Conservation (phyloP, 2,797 vertebrate species). For the Mormyrus proboscirostris region DNA sequence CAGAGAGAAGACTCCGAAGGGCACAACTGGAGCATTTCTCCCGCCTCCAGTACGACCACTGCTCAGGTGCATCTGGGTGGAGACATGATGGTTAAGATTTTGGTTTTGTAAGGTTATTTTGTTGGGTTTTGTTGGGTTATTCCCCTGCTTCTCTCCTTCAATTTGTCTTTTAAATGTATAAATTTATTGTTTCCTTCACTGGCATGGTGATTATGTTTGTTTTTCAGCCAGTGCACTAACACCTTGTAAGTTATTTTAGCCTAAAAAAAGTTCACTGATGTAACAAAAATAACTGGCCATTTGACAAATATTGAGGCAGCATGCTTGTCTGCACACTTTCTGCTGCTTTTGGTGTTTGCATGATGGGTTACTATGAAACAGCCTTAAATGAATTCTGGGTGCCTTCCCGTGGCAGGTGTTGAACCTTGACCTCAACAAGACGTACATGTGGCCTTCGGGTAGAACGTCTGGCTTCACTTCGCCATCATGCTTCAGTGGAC, state of each 20-base stretch:
- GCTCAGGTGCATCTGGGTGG: conserved; percentile 67
- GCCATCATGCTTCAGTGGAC: conserved; percentile 53
- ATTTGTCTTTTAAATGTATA: neutral
- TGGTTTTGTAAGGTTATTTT: neutral
- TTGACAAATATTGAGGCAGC: neutral
- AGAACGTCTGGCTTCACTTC: conserved; percentile 61
- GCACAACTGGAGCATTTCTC: conserved; percentile 60
- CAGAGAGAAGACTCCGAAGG: conserved; percentile 62
- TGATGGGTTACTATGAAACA: neutral
- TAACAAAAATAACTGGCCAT: neutral
- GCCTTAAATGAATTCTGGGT: neutral
- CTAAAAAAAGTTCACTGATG: neutral
- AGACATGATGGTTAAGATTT: neutral
- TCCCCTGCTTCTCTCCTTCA: neutral
- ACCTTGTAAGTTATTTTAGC: neutral
- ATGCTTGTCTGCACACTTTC: neutral
- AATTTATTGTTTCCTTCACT: neutral
- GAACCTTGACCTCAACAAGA: conserved; percentile 67
- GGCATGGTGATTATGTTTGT: neutral
- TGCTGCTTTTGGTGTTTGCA: neutral
- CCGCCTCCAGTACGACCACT: conserved; percentile 59
- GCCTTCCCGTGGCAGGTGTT: conserved; percentile 57
- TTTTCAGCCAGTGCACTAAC: neutral
- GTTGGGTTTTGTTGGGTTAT: neutral
- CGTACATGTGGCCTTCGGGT: conserved; percentile 66